A percentile compares a stretch with the other conserved stretches of the same genome.
Conservation (phyloP, 2,113 vertebrate genomes). For the Desmodus rotundus region DNA sequence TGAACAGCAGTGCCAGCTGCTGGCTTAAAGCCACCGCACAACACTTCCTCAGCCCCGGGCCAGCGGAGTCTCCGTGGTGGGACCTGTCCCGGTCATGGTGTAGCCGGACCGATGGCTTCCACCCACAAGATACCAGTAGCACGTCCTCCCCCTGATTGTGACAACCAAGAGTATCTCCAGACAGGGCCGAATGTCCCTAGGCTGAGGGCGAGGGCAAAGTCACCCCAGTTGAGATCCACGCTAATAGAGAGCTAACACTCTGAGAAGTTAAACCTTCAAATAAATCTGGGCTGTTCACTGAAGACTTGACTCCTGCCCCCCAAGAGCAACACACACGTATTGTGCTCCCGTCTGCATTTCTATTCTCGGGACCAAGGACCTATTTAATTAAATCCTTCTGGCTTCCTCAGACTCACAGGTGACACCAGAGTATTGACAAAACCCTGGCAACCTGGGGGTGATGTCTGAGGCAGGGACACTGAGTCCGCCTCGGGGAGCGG, state of each 20-base stretch:
- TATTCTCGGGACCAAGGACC: background rate
- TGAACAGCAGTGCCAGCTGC: background rate
- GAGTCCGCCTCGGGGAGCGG: fast-evolving
- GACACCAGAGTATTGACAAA: background rate
- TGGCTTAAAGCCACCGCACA: fast-evolving
- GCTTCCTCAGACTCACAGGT: background rate
- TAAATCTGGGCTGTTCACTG: background rate
- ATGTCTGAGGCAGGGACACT: fast-evolving
- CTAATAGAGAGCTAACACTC: background rate
- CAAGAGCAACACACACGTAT: fast-evolving
- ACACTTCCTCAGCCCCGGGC: background rate
- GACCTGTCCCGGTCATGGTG: fast-evolving
- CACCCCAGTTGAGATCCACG: fast-evolving
- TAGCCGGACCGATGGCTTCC: background rate
- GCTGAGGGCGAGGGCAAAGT: fast-evolving
- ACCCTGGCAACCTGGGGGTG: background rate
- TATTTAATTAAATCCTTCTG: background rate
- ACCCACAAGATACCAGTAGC: fast-evolving
- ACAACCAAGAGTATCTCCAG: background rate
- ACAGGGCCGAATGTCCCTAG: fast-evolving
- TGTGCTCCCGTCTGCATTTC: fast-evolving
- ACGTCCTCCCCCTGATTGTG: fast-evolving
- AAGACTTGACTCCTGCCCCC: fast-evolving
- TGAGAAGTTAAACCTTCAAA: background rate
- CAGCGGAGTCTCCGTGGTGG: fast-evolving